Evolutionary conservation across 23 tunicate genomes (phyloP), one percentile per base, ranked within the genome.

Genomic region (Aplidium turbinatum): DNA sequence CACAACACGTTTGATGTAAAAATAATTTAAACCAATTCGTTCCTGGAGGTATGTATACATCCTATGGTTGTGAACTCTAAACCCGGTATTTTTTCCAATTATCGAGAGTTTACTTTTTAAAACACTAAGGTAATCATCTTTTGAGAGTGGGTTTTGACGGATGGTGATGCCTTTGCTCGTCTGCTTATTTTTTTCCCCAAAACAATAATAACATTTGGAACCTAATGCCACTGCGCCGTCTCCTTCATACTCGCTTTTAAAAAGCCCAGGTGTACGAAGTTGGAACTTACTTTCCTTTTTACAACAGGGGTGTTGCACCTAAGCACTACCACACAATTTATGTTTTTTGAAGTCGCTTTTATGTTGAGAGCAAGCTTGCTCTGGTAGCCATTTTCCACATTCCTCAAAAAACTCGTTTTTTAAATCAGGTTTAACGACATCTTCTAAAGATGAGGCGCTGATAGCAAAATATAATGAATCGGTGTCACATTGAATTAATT

Each of bases 401-500:
- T 60, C 35, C 6, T 3, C 7, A 31, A 60, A 60, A 29, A 5
- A 60, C 9, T 5, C 67, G 7, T 29, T 31, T 60, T 60, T 60
- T 5, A 60, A 31, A 29, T 60, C 35, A 9, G 19, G 4, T 65
- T 24, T 4, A 9, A 65, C 48, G 20, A 48, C 36, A 7, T 35
- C 26, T 6, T 65, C 72, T 9, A 65, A 5, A 65, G 22, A 6
- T 24, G 20, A 3, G 3, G 27, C 7, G 50, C 50, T 36, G 24
- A 65, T 35, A 4, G 50, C 50, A 23, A 22, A 65, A 36, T 65
- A 65, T 27, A 65, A 3, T 18, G 72, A 65, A 21, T 65, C 72
- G 3, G 50, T 65, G 50, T 65, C 72, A 7, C 22, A 18, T 65
- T 65, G 28, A 5, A 65, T 2, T 6, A 65, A 9, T 20, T 60